Conservation (phyloP, 2,888 invertebrate genomes). For the Dorcus parallelipipedus region DNA sequence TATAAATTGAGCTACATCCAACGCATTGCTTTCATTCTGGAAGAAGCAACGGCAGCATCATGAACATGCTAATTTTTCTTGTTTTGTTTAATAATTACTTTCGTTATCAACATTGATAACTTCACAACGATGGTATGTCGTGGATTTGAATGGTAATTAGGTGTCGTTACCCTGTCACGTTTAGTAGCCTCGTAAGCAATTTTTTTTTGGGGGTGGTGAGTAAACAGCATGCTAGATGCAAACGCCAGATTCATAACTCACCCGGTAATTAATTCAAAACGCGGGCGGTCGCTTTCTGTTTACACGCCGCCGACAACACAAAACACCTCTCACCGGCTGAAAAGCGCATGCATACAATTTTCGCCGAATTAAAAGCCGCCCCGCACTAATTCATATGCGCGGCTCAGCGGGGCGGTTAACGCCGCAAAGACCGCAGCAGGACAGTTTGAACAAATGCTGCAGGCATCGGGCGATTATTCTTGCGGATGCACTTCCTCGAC, state of each 20-base stretch:
- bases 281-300: neutral
- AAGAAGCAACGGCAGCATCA: no score
- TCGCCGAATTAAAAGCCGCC: constrained; percentile 18
- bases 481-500: neutral
- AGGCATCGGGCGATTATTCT: constrained; percentile 3
- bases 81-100: no score
- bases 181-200: neutral
- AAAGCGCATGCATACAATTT: neutral
- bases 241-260: no score
- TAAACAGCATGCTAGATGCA: no score
- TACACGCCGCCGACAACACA: neutral
- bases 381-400: constrained; percentile 23
- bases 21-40: no score
- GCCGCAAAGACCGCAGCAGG: constrained; percentile 24
- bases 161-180: neutral
- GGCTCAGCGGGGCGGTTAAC: constrained; percentile 16
- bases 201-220: neutral
- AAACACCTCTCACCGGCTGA: neutral
- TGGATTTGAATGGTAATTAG: no score
- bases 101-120: no score
- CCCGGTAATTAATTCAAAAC: no score
- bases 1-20: no score
- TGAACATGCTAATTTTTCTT: no score
- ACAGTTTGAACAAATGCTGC: constrained; percentile 18
- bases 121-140: no score